Evolutionary conservation across 2,888 invertebrate genomes (phyloP), one percentile per base, ranked within the genome.

Genomic region (Tachystola acroxantha): DNA sequence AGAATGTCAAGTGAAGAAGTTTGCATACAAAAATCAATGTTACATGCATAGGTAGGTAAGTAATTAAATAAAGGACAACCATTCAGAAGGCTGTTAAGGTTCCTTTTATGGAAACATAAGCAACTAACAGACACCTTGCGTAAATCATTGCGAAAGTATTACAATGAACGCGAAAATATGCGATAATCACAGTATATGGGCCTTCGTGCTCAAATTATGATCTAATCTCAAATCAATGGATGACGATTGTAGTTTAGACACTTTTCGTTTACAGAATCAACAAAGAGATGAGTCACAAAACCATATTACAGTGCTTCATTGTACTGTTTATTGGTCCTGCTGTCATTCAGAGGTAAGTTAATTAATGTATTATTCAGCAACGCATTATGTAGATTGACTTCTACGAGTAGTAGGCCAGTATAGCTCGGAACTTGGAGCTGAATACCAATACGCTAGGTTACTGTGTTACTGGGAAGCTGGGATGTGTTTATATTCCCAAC

Each of bases 191-290:
- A n/a, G n/a, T n/a, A n/a, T n/a, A n/a, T n/a, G n/a, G n/a, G n/a
- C n/a, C n/a, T n/a, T n/a, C n/a, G n/a, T n/a, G n/a, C n/a, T n/a
- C n/a, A n/a, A n/a, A n/a, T n/a, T n/a, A 29, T 37, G 32, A 25
- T 32, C 26, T 14, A 16, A 20, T 22, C 16, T 31, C 19, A 11
- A 31, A 32, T 27, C 14, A 38, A 13, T 10, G 26, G 24, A n/a
- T n/a, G n/a, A n/a, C n/a, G 9, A 4, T 24, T n/a, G n/a, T n/a
- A n/a, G 24, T 2, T 16, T 24, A n/a, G 24, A 24, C n/a, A 7
- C n/a, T 24, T 24, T 53, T 64, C 52, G 48, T 36, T 81, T 82
- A 55, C 82, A 85, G 85, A 61, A 74, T 53, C n/a, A n/a, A n/a
- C n/a, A n/a, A n/a, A n/a, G n/a, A n/a, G 50, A 78, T 73, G 74